These are phyloP conservation scores for Eueides isabella DNA, from an alignment of 1,140 invertebrate genomes.

Conservation along the genomic window DNA sequence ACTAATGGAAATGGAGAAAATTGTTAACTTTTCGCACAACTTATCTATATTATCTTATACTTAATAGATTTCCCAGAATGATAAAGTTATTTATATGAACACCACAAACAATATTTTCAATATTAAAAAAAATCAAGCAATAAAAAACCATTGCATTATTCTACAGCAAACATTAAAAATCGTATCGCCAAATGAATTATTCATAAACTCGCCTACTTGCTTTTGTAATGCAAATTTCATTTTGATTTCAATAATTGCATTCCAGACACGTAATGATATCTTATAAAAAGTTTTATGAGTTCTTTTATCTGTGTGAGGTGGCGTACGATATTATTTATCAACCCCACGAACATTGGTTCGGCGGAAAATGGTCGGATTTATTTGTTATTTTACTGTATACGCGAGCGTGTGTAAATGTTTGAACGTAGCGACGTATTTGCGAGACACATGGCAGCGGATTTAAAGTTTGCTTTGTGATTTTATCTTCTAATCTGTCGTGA, in stretches of 20 bases:
- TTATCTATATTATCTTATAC: neutral
- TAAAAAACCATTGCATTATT: constrained; percentile 13
- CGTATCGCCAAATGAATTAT: constrained; percentile 54
- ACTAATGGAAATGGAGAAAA: neutral
- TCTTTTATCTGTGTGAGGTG: constrained; percentile 45
- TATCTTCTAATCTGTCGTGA: constrained; percentile 26
- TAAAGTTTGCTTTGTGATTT: constrained; percentile 23
- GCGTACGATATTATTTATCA: constrained; percentile 34
- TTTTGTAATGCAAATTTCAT: constrained; percentile 64
- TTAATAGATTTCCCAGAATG: neutral
- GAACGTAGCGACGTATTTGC: constrained; percentile 39
- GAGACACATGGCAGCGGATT: constrained; percentile 37
- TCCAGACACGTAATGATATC: constrained; percentile 60
- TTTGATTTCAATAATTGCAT: constrained; percentile 67
- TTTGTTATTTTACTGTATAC: constrained; percentile 45
- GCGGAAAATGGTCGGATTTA: constrained; percentile 40
- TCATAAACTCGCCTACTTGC: constrained; percentile 49
- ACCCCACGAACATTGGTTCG: constrained; percentile 37
- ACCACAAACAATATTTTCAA: neutral
- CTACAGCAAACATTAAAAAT: constrained; percentile 44
- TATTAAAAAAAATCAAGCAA: neutral
- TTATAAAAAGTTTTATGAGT: constrained; percentile 49
- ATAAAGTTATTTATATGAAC: neutral
- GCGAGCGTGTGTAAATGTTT: constrained; percentile 51
- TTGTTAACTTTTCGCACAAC: neutral